phyloP scores from a whole-genome alignment of 2,888 invertebrate species.

The Netelia fuscicornis region DNA sequence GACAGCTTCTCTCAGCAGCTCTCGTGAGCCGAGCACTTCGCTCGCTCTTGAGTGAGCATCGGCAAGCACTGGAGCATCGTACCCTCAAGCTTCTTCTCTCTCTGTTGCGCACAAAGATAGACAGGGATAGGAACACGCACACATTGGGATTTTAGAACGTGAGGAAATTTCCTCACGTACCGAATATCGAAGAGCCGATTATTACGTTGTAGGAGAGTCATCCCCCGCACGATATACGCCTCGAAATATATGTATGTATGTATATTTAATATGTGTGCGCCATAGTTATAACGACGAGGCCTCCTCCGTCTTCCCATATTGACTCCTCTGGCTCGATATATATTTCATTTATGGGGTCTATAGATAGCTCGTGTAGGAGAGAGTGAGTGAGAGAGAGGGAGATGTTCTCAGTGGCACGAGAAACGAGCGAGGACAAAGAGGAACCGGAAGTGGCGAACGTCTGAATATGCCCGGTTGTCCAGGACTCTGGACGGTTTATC shows the following conservation, averaged over 20 bases:
- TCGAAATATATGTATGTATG: conserved; percentile 5
- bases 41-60: conserved; percentile 57
- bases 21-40: conserved; percentile 43
- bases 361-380: conserved; percentile 20
- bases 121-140: background rate
- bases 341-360: background rate
- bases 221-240: conserved; percentile 8
- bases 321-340: conserved; percentile 9
- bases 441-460: conserved; percentile 62
- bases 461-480: conserved; percentile 32
- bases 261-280: conserved; percentile 13
- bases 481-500: conserved; percentile 44
- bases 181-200: conserved; percentile 65
- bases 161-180: conserved; percentile 62
- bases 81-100: conserved; percentile 25
- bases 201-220: conserved; percentile 39
- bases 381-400: conserved; percentile 15
- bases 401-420: conserved; percentile 16
- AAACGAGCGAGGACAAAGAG: conserved; percentile 44
- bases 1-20: conserved; percentile 44
- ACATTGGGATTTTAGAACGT: conserved; percentile 38
- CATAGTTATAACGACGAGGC: conserved; percentile 28
- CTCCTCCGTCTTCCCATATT: conserved; percentile 6
- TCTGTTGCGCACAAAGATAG: background rate
- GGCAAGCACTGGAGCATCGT: conserved; percentile 42